Evolutionary conservation across 1,140 invertebrate genomes (phyloP).

Genomic region (Bicyclus anynana): DNA sequence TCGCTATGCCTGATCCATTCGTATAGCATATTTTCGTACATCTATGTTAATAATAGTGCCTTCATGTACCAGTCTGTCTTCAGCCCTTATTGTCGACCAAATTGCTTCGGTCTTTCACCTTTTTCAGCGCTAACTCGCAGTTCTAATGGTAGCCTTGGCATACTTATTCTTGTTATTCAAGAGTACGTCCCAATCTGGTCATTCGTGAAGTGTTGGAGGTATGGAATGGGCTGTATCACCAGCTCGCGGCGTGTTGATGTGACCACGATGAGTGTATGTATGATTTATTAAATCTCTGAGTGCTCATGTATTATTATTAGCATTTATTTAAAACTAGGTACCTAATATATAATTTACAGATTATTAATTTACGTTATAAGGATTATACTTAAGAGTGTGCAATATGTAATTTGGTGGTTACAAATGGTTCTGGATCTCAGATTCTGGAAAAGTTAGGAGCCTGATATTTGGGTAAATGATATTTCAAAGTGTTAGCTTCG

Average conservation of each 20-base stretch:
- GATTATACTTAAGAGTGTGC: too few species aligned
- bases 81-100: slow-evolving; percentile 10
- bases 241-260: slow-evolving; percentile 37
- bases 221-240: slow-evolving; percentile 50
- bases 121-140: slow-evolving; percentile 3
- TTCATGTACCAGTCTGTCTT: slow-evolving; percentile 12
- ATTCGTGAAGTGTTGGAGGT: slow-evolving; percentile 6
- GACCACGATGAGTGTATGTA: slow-evolving; percentile 21
- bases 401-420: too few species aligned
- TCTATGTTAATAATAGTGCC: neutral
- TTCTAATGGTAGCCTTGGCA: slow-evolving; percentile 39
- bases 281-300: too few species aligned
- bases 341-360: too few species aligned
- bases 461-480: too few species aligned
- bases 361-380: too few species aligned
- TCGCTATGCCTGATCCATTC: too few species aligned
- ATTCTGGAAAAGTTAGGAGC: too few species aligned
- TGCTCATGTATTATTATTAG: too few species aligned
- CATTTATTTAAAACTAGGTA: too few species aligned
- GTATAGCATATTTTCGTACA: neutral
- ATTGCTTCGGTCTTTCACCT: slow-evolving; percentile 3
- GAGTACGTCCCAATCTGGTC: neutral
- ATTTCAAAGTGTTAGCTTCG: too few species aligned
- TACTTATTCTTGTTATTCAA: slow-evolving; percentile 1
- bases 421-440: too few species aligned